Evolutionary conservation across 2,113 vertebrate genomes (phyloP).

Genomic region (Anarhynchus alexandrinus): DNA sequence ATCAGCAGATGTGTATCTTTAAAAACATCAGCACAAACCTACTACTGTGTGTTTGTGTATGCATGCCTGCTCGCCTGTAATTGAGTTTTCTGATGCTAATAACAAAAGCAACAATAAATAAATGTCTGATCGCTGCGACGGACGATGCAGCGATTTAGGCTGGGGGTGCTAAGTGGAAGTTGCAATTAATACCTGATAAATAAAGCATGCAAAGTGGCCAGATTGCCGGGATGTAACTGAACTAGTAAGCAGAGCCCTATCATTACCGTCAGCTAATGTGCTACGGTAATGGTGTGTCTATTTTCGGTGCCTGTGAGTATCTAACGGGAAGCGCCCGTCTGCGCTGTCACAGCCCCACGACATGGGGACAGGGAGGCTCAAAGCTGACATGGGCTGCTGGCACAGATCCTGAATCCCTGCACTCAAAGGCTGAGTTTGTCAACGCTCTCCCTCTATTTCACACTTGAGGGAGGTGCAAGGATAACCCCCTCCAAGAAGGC

Average conservation of each 20-base stretch:
- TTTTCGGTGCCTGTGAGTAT: not conserved
- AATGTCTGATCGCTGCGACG: not conserved
- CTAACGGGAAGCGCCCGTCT: not conserved
- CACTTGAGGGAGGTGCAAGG: not conserved
- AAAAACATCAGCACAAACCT: slow-evolving; percentile 61
- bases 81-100: slow-evolving; percentile 27
- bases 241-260: slow-evolving; percentile 10
- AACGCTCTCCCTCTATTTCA: not conserved
- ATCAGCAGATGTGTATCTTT: slow-evolving; percentile 69
- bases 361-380: not conserved
- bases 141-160: not conserved
- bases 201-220: slow-evolving; percentile 12
- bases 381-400: not conserved
- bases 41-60: slow-evolving; percentile 51
- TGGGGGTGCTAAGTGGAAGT: not conserved
- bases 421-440: not conserved
- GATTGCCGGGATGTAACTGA: not conserved
- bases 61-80: not conserved
- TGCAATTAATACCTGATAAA: slow-evolving; percentile 41
- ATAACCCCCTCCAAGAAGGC: not conserved
- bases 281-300: not conserved
- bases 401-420: not conserved
- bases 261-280: not conserved
- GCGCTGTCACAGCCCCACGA: not conserved
- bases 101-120: not conserved